Conservation (phyloP, 2,797 vertebrate species). For the Sebastes steindachneri region DNA sequence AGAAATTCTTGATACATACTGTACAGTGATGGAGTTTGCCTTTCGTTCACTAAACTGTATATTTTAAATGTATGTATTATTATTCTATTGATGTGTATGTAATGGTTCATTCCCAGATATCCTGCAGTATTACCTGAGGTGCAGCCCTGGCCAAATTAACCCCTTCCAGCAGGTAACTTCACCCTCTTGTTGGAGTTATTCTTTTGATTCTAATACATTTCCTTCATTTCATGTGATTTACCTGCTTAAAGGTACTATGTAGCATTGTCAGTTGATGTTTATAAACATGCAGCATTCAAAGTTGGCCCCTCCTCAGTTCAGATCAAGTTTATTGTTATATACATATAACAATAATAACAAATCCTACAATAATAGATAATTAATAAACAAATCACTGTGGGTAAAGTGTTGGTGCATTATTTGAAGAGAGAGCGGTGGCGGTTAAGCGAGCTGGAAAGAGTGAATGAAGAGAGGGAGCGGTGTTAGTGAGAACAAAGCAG, state of each 20-base stretch:
- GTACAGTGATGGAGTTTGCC: background rate
- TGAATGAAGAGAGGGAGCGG: background rate
- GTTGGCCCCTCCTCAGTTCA: background rate
- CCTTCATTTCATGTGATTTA: background rate
- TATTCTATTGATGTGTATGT: background rate
- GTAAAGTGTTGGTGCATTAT: too few relatives aligned
- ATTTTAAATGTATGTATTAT: background rate
- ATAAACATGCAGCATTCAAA: background rate
- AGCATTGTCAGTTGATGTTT: background rate
- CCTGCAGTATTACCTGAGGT: constrained; percentile 93
- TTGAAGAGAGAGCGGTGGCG: background rate
- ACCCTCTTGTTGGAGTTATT: background rate
- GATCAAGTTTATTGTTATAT: too few relatives aligned
- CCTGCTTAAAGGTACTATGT: background rate
- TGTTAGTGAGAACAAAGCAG: background rate
- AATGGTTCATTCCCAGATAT: constrained; percentile 82
- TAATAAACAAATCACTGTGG: too few relatives aligned
- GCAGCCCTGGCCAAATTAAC: constrained; percentile 88
- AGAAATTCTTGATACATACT: background rate
- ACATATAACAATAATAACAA: too few relatives aligned
- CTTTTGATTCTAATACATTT: background rate
- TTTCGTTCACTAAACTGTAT: background rate
- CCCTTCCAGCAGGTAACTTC: constrained; percentile 94
- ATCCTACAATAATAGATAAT: too few relatives aligned
- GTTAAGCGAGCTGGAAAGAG: background rate